phyloP scores from a whole-genome alignment of 64 coral and sea anemone genomes.

The Pachyseris speciosa region DNA sequence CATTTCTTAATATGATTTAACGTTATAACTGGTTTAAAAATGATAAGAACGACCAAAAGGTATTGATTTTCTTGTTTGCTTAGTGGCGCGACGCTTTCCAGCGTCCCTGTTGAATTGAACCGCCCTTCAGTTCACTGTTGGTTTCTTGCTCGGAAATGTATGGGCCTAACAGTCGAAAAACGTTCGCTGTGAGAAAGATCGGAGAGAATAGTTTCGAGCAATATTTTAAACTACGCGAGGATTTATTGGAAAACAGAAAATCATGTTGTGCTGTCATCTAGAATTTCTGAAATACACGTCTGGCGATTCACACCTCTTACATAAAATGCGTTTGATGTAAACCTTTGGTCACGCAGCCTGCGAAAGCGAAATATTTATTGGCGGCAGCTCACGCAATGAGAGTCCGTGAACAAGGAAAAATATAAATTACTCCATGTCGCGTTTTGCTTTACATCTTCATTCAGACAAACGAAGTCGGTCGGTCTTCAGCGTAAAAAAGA shows the following conservation, averaged over 20 bases:
- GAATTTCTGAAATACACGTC: conserved; percentile 49
- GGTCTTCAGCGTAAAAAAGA: background rate
- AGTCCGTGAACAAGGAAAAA: background rate
- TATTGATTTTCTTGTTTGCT: conserved; percentile 17
- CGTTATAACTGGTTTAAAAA: background rate
- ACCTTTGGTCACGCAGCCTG: conserved; percentile 75
- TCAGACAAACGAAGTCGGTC: background rate
- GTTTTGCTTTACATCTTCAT: background rate
- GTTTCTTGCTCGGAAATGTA: background rate
- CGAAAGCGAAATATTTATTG: conserved; percentile 38
- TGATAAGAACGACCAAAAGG: background rate
- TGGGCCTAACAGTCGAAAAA: background rate
- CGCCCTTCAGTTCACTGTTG: background rate
- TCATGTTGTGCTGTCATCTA: conserved; percentile 4
- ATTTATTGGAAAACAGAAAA: background rate
- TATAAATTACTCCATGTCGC: conserved; percentile 14
- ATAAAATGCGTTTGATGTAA: conserved; percentile 75
- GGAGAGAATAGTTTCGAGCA: background rate
- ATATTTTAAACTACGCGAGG: background rate
- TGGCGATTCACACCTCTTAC: conserved; percentile 79
- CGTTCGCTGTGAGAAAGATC: background rate
- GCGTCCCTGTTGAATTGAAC: background rate
- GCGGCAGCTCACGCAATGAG: conserved; percentile 64
- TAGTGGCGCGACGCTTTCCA: conserved; percentile 16
- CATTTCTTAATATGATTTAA: no score